These are phyloP conservation scores for Lithophane leautieri DNA, from an alignment of 2,888 invertebrate species.

Conservation along the genomic window DNA sequence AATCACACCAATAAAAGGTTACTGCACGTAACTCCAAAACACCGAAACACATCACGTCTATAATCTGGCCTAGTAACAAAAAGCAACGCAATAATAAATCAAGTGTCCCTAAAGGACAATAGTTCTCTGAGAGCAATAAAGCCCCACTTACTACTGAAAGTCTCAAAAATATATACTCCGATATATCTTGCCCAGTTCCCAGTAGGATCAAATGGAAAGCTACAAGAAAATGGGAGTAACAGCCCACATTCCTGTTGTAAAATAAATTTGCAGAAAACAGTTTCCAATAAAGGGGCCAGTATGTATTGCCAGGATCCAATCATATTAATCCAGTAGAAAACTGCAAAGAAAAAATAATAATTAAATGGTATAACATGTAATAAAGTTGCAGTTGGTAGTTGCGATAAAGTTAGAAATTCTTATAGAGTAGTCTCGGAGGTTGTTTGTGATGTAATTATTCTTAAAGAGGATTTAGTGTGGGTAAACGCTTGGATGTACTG, in stretches of 20 bases:
- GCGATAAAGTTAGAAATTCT: slow-evolving; percentile 30
- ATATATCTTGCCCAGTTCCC: slow-evolving; percentile 75
- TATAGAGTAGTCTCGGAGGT: slow-evolving; percentile 15
- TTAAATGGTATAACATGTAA: slow-evolving; percentile 38
- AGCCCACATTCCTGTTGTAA: slow-evolving; percentile 71
- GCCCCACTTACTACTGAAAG: slow-evolving; percentile 75
- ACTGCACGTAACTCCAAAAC: slow-evolving; percentile 26
- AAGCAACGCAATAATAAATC: slow-evolving; percentile 61
- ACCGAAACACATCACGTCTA: slow-evolving; percentile 15
- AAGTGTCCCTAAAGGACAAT: slow-evolving; percentile 62
- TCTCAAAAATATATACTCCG: slow-evolving; percentile 74
- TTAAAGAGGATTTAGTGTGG: slow-evolving; percentile 23
- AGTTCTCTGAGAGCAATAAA: slow-evolving; percentile 60
- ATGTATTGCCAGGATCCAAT: slow-evolving; percentile 74
- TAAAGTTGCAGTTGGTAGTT: slow-evolving; percentile 36
- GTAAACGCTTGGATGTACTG: background rate
- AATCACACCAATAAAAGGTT: slow-evolving; percentile 2
- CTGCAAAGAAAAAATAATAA: slow-evolving; percentile 66
- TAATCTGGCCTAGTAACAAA: slow-evolving; percentile 44
- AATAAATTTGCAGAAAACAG: slow-evolving; percentile 69
- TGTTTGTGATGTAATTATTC: slow-evolving; percentile 48
- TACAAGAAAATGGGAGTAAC: slow-evolving; percentile 74
- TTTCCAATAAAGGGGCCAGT: slow-evolving; percentile 69
- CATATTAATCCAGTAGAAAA: slow-evolving; percentile 73
- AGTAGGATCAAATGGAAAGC: slow-evolving; percentile 74